A percentile compares a stretch with the other conserved stretches of the same genome.
phyloP scores from a whole-genome alignment of 2,888 invertebrate species.

The Macrophya annulata region DNA sequence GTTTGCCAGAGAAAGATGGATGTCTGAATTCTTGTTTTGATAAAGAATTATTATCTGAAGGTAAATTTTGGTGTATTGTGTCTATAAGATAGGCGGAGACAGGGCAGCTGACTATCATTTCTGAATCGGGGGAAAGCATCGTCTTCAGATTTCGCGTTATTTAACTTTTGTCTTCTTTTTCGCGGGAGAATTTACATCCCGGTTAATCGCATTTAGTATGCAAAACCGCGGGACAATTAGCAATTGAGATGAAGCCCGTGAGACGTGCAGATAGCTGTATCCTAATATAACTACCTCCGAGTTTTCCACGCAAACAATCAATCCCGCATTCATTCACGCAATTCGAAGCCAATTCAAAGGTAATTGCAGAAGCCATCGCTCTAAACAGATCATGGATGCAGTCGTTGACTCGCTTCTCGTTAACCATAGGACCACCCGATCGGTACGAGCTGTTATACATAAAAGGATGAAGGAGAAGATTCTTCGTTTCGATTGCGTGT shows the following conservation, averaged over 20 bases:
- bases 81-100: background rate
- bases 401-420: slow-evolving; percentile 23
- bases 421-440: background rate
- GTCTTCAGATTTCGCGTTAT: background rate
- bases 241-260: slow-evolving; percentile 51
- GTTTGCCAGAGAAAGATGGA: background rate
- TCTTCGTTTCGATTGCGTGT: background rate
- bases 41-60: background rate
- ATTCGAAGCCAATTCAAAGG: slow-evolving; percentile 28
- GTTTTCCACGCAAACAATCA: slow-evolving; percentile 37
- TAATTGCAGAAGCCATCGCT: slow-evolving; percentile 33
- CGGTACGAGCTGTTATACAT: background rate
- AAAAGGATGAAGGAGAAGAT: background rate
- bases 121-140: background rate
- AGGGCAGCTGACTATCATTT: background rate
- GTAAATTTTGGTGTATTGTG: background rate
- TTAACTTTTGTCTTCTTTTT: background rate
- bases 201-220: slow-evolving; percentile 32
- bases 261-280: slow-evolving; percentile 46
- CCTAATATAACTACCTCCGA: background rate
- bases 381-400: background rate
- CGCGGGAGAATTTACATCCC: slow-evolving; percentile 10
- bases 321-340: slow-evolving; percentile 40
- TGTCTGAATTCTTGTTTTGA: slow-evolving; percentile 27
- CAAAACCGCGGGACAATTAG: slow-evolving; percentile 38